Evolutionary conservation across 2,113 vertebrate species (phyloP).

Genomic region (Sinocyclocheilus grahami): DNA sequence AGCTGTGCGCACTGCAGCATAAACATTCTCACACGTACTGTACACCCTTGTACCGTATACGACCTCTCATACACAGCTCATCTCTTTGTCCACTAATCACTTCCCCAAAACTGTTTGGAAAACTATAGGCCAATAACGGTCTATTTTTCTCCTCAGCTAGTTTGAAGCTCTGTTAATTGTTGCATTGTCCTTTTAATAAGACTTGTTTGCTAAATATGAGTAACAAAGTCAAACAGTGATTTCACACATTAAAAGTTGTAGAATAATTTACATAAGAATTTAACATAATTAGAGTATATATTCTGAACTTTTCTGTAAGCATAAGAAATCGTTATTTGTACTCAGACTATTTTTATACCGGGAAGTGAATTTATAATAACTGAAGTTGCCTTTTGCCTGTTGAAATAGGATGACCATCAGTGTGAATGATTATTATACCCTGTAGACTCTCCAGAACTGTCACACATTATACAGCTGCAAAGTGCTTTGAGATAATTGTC

Average conservation of each 20-base stretch:
- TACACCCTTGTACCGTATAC: constrained; percentile 21
- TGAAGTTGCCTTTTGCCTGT: neutral
- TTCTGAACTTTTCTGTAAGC: neutral
- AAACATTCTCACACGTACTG: constrained; percentile 26
- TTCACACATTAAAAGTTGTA: neutral
- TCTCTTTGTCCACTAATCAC: constrained; percentile 20
- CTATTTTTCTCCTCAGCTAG: neutral
- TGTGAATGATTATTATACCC: neutral
- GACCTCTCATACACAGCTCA: constrained; percentile 6
- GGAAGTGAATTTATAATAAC: neutral
- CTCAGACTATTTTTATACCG: neutral
- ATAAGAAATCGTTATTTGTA: neutral
- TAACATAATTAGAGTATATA: neutral
- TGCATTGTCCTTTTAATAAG: neutral
- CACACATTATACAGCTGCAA: constrained; percentile 10
- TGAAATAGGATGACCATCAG: neutral
- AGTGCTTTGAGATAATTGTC: neutral
- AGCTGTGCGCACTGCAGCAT: constrained; percentile 25
- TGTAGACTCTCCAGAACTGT: neutral
- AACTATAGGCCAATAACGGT: neutral
- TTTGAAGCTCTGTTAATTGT: neutral
- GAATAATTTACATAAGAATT: neutral
- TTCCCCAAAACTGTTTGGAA: constrained; percentile 2
- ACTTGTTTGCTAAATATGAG: constrained; percentile 3
- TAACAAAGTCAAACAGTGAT: constrained; percentile 2